phyloP scores from a whole-genome alignment of 1,140 invertebrate species.

The Spodoptera frugiperda region DNA sequence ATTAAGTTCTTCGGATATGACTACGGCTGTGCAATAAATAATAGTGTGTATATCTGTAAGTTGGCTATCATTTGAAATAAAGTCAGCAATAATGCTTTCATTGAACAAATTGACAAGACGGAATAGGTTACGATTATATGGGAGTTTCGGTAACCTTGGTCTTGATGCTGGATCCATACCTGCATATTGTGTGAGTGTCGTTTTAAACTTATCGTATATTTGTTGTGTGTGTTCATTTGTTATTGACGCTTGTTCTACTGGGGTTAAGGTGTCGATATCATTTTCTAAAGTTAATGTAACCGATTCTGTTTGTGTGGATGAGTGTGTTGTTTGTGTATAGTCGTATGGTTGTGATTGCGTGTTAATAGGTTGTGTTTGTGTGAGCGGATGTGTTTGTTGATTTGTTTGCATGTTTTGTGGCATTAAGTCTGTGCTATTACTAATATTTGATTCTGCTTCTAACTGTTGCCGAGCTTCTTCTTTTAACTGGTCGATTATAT shows the following conservation, averaged over 20 bases:
- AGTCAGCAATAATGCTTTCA: conserved; percentile 37
- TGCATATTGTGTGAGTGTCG: conserved; percentile 41
- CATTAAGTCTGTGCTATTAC: too few relatives aligned
- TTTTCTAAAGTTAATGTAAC: background rate
- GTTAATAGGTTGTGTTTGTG: too few relatives aligned
- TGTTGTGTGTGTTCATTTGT: background rate
- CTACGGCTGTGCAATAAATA: too few relatives aligned
- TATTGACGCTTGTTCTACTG: background rate
- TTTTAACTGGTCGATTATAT: conserved; percentile 41
- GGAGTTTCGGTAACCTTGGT: conserved; percentile 50
- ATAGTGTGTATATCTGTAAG: too few relatives aligned
- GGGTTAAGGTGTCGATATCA: background rate
- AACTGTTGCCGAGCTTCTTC: conserved; percentile 8
- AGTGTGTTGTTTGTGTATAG: background rate
- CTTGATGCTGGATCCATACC: conserved; percentile 48
- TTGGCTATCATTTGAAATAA: background rate
- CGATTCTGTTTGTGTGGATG: conserved; percentile 10
- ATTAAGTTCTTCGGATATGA: conserved; percentile 42
- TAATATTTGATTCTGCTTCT: too few relatives aligned
- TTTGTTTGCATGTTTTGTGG: too few relatives aligned
- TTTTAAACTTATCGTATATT: conserved; percentile 42
- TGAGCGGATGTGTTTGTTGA: too few relatives aligned
- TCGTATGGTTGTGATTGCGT: too few relatives aligned
- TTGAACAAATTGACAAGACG: background rate
- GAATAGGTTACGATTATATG: conserved; percentile 33